phyloP scores from a whole-genome alignment of 2,888 invertebrate species.

The Drosophila basisetae region DNA sequence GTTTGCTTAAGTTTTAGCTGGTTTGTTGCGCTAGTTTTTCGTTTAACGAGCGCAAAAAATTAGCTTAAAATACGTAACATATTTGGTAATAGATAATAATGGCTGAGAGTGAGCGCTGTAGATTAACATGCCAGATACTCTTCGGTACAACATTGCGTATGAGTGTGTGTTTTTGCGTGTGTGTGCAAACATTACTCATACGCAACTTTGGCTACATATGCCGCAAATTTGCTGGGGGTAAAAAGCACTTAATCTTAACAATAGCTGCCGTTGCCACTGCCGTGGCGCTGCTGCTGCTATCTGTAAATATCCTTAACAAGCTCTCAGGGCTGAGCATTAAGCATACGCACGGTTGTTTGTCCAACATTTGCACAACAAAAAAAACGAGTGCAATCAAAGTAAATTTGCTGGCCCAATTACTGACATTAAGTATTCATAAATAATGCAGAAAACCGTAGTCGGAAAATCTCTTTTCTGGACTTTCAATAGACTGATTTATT shows the following conservation, averaged over 20 bases:
- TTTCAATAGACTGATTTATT: neutral
- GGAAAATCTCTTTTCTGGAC: neutral
- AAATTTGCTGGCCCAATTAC: constrained; percentile 25
- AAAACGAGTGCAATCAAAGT: constrained; percentile 1
- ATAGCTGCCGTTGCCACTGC: constrained; percentile 17
- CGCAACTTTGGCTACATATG: constrained; percentile 24
- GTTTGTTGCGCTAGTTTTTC: constrained; percentile 57
- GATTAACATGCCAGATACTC: constrained; percentile 7
- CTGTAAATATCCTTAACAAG: constrained; percentile 19
- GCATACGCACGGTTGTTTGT: constrained; percentile 46
- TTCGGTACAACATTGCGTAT: constrained; percentile 39
- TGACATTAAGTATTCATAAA: constrained; percentile 9
- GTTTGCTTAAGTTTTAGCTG: constrained; percentile 24
- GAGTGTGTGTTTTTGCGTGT: constrained; percentile 11
- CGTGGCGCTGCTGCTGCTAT: constrained; percentile 7
- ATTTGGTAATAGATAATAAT: constrained; percentile 27
- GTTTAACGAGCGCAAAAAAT: constrained; percentile 43
- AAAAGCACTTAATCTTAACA: constrained; percentile 54
- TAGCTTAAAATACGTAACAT: constrained; percentile 38
- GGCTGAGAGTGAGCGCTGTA: neutral
- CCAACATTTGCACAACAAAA: constrained; percentile 32
- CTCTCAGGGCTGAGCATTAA: constrained; percentile 18
- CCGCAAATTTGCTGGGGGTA: neutral
- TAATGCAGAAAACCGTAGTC: neutral
- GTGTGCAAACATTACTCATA: constrained; percentile 55